Evolutionary conservation across 2,797 vertebrate species (phyloP), one percentile per base, ranked within the genome.

Genomic region (Champsocephalus esox): DNA sequence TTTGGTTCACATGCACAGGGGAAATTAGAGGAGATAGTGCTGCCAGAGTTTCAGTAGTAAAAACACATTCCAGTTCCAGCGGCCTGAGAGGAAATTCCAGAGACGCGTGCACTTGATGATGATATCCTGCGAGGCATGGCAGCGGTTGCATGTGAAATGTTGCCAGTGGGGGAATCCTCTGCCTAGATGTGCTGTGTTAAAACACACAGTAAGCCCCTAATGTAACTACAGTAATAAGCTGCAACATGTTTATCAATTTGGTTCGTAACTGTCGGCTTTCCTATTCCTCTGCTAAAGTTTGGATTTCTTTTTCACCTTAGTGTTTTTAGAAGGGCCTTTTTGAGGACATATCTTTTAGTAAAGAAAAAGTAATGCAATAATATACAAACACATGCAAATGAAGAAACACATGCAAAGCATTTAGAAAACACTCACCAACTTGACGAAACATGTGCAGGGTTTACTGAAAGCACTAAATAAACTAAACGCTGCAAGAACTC

Each of bases 21-120:
- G 86, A 92, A 92, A 91, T 93, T 78, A 87, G 73, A 70, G 73
- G n/a, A 77, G 86, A 88, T 71, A 71, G 77, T 32, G 73, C 65
- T 66, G 80, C 76, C 55, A 61, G 71, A 70, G 64, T 78, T 82
- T 82, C 64, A 81, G 77, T 56, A 68, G 24, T 57, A 61, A 65
- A 87, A 87, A 80, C 54, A 38, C 51, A 48, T 87, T 87, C 70
- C 74, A 80, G 75, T 75, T 78, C 59, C 83, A 77, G 70, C 41
- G 16, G 63, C 73, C 84, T 82, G 78, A 84, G 69, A 87, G 81
- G 80, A 57, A 82, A 81, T 72, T 63, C 17, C 81, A 78, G 61
- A 69, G 49, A 79, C 67, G 87, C 80, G 58, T 79, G 78, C 75
- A 66, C 50, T 73, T 79, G 72, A 85, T 79, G 73, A 83, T 79